Base-by-base conservation (phyloP, 2,113 vertebrate species). In the Podilymbus podiceps region DNA sequence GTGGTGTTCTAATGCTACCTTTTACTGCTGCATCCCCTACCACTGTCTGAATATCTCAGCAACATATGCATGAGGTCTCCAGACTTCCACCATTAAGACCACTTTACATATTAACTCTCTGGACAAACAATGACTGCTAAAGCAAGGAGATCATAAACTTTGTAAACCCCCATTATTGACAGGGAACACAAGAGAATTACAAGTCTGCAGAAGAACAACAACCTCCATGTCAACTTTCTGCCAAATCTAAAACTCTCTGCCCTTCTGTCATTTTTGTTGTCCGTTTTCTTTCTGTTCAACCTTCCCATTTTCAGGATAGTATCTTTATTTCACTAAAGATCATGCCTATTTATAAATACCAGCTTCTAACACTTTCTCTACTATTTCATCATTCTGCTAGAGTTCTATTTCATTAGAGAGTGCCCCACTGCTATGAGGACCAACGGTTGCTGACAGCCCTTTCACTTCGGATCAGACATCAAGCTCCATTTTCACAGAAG, bases 351-450 rank as follows among this genome's bases (percentile, higher is more conserved):
- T 91, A 76, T 31, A 73, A 49, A 15, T 58, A 38, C 27, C 20
- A 58, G 4, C 4, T 38, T 76, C 14, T 40, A 68, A 46, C 1
- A 21, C 3, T 33, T 64, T 85, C 46, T 17, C 4, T 68, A 30
- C 31, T 35, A 33, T 85, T 85, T 91, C 72, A 30, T 80, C 12
- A 55, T 79, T 95, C 25, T 72, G 2, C 12, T 86, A 30, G 21
- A 38, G 15, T 68, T 64, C 20, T 24, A 3, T 31, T 60, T 60
- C 8, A 76, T 83, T 83, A 60, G 18, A 78, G 27, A 53, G 18
- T 31, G 10, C 5, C 22, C 3, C 22, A 1, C 5, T 67, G 4
- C 17, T 64, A 25, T 20, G 12, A 2, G 5, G 6, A 50, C 73
- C 18, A n/a, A 60, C 30, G 40, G 3, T 21, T 49, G 18, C 55